These are phyloP conservation scores for Cariama cristata DNA, from an alignment of 2,113 vertebrate genomes.

Conservation along the genomic window DNA sequence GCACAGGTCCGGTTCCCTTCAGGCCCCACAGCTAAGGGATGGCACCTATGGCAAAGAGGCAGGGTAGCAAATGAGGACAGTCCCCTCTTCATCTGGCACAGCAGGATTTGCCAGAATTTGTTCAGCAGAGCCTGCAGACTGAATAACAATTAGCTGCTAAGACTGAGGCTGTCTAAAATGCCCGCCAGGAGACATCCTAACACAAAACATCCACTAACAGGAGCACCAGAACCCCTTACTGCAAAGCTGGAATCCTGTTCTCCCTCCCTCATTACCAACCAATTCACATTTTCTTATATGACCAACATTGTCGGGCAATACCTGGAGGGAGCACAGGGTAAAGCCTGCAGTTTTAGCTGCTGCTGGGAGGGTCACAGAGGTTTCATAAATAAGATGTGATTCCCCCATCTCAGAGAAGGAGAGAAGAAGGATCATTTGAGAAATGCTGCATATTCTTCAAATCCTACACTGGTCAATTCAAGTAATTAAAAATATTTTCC, in stretches of 20 bases:
- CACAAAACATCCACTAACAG: background rate
- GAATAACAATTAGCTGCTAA: background rate
- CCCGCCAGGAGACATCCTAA: background rate
- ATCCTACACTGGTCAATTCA: background rate
- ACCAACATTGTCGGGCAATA: accelerated
- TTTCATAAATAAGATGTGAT: background rate
- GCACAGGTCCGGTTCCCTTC: background rate
- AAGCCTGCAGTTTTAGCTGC: background rate
- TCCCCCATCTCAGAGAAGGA: background rate
- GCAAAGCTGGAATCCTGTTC: background rate
- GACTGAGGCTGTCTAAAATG: background rate
- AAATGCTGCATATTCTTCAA: background rate
- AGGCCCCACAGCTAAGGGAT: background rate
- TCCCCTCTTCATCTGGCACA: background rate
- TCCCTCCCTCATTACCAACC: background rate
- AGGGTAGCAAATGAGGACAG: background rate
- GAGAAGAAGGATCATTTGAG: background rate
- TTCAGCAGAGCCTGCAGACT: background rate
- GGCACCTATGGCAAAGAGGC: background rate
- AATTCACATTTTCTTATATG: background rate
- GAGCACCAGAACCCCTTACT: background rate
- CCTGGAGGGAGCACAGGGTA: background rate
- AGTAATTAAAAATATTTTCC: background rate
- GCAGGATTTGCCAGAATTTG: background rate
- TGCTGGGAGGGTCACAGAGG: background rate